Conservation (phyloP, 2,797 vertebrate species). For the Parotocinclus haroldoi region DNA sequence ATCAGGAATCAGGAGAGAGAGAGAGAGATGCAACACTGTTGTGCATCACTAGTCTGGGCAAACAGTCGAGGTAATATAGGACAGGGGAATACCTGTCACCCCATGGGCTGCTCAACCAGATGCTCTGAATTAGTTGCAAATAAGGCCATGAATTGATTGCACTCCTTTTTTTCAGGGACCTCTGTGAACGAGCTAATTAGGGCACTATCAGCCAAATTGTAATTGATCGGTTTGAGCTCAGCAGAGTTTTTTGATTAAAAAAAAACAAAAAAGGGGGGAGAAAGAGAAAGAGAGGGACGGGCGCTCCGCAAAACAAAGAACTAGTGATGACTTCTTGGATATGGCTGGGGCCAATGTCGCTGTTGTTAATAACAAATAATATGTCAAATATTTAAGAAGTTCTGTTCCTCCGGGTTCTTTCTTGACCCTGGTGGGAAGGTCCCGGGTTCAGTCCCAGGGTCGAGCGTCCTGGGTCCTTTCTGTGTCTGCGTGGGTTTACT, state of each 20-base stretch:
- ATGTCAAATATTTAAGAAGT: no score
- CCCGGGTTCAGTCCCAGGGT: no score
- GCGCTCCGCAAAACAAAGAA: no score
- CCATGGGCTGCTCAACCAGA: constrained; percentile 59
- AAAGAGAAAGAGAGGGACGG: no score
- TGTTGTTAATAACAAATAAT: no score
- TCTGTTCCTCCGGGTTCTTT: no score
- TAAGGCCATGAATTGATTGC: constrained; percentile 68
- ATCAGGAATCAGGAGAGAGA: constrained; percentile 18
- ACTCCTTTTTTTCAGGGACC: constrained; percentile 48
- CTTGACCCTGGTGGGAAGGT: no score
- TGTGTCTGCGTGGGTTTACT: no score
- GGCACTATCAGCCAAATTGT: constrained; percentile 65
- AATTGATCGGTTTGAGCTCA: constrained; percentile 63
- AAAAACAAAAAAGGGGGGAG: no score
- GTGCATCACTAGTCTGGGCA: constrained; percentile 51
- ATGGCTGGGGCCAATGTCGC: no score
- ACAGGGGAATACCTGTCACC: constrained; percentile 57
- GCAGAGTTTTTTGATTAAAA: constrained; percentile 1
- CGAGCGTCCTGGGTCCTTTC: no score
- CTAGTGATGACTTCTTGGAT: no score
- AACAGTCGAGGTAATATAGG: constrained; percentile 58
- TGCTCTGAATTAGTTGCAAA: constrained; percentile 69
- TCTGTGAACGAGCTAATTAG: constrained; percentile 60
- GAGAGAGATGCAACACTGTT: constrained; percentile 52